A percentile compares a stretch with the other conserved stretches of the same genome.
phyloP scores from a whole-genome alignment of 2,888 invertebrate genomes.

The Bhutanitis thaidina region DNA sequence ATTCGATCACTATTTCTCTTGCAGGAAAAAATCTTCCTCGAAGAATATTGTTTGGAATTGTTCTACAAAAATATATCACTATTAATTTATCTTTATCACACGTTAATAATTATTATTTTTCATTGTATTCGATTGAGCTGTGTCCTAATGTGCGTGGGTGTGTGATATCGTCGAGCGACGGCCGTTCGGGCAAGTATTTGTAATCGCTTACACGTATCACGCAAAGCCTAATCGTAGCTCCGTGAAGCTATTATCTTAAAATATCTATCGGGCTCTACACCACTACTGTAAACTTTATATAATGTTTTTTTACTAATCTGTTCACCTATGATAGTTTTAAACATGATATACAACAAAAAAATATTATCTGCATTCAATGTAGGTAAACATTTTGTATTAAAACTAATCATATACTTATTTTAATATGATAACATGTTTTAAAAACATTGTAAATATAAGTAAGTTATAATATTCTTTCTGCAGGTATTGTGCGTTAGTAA shows the following conservation, averaged over 20 bases:
- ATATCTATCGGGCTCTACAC: conserved; percentile 65
- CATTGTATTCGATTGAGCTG: too few species aligned
- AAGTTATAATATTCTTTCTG: too few species aligned
- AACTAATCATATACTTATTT: neutral
- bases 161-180: conserved; percentile 52
- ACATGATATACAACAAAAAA: neutral
- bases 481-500: too few species aligned
- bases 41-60: too few species aligned
- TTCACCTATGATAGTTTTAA: conserved; percentile 13
- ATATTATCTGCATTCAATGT: neutral
- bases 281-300: conserved; percentile 49
- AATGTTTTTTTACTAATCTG: conserved; percentile 64
- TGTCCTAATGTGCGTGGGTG: neutral
- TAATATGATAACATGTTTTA: conserved; percentile 57
- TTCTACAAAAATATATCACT: too few species aligned
- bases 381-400: neutral
- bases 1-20: neutral
- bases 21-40: too few species aligned
- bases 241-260: conserved; percentile 64
- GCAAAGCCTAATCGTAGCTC: conserved; percentile 67
- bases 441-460: conserved; percentile 61
- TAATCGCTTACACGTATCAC: conserved; percentile 78
- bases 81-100: too few species aligned
- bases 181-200: conserved; percentile 68
- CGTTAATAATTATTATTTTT: too few species aligned